Conservation (phyloP, 2,797 vertebrate species). For the Darevskia mixta region DNA sequence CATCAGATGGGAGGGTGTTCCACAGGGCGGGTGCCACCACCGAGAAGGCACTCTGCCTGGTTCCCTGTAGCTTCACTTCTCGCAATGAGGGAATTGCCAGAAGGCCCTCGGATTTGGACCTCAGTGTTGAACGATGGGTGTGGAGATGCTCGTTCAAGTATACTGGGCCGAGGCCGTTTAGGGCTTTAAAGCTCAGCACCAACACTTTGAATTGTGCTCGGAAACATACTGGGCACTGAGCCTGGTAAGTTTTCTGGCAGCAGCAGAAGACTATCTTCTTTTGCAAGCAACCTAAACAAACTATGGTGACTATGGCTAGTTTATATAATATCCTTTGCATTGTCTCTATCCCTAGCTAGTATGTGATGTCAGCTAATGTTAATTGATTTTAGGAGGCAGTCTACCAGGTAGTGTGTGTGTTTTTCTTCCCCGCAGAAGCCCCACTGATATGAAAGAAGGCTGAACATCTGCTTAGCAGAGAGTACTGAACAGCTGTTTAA, state of each 20-base stretch:
- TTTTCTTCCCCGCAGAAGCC: neutral
- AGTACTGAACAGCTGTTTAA: constrained; percentile 1
- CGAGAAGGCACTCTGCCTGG: no score
- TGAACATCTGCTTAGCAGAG: neutral
- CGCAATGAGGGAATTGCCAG: no score
- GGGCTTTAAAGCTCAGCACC: no score
- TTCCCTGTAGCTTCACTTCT: no score
- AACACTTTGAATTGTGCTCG: no score
- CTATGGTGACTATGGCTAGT: neutral
- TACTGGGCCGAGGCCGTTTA: no score
- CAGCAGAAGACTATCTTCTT: neutral
- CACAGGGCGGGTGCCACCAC: no score
- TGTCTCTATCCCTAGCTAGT: neutral
- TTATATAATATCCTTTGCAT: neutral
- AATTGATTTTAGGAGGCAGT: neutral
- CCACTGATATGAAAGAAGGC: neutral
- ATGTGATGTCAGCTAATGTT: neutral
- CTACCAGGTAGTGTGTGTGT: neutral
- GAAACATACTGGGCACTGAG: neutral
- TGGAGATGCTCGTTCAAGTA: no score
- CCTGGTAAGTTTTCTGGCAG: neutral
- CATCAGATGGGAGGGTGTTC: no score
- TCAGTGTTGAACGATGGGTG: no score
- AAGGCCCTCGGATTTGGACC: no score
- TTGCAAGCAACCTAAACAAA: neutral